These are phyloP conservation scores for Thunnus maccoyii DNA, from an alignment of 2,113 vertebrate genomes.

Conservation along the genomic window DNA sequence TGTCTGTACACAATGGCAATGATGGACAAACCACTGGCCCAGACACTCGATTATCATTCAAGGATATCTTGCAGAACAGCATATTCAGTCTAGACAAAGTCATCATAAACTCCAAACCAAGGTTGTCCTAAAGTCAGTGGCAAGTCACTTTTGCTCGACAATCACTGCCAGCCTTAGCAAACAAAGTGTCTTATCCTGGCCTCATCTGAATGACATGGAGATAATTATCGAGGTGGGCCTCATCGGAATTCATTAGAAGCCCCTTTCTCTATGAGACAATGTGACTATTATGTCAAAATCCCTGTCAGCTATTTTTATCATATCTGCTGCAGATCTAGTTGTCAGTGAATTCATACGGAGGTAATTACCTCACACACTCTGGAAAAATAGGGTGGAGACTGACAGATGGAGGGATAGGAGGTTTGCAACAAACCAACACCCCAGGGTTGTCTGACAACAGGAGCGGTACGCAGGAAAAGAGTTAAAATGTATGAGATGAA, in stretches of 20 bases:
- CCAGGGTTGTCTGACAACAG: conserved; percentile 54
- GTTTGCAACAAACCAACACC: conserved; percentile 59
- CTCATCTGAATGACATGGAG: conserved; percentile 77
- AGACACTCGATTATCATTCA: conserved; percentile 63
- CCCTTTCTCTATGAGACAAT: conserved; percentile 76
- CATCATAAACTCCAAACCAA: conserved; percentile 70
- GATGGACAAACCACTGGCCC: conserved; percentile 29
- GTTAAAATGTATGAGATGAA: conserved; percentile 60
- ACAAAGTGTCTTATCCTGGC: conserved; percentile 75
- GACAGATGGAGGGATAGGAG: conserved; percentile 33
- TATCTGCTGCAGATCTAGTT: conserved; percentile 75
- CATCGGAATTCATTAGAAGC: conserved; percentile 76
- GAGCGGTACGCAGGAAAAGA: conserved; percentile 20
- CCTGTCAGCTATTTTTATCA: conserved; percentile 83
- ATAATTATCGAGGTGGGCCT: conserved; percentile 77
- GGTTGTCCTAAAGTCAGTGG: conserved; percentile 70
- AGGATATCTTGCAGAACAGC: conserved; percentile 66
- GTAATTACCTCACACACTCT: conserved; percentile 74
- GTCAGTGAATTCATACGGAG: conserved; percentile 72
- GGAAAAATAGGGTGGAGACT: conserved; percentile 61
- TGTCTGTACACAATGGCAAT: background rate
- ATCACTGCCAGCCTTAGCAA: conserved; percentile 62
- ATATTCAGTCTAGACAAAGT: conserved; percentile 67
- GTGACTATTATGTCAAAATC: conserved; percentile 82
- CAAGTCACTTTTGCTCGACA: conserved; percentile 52